phyloP scores from a whole-genome alignment of 1,140 invertebrate genomes.

The Bombyx mandarina region DNA sequence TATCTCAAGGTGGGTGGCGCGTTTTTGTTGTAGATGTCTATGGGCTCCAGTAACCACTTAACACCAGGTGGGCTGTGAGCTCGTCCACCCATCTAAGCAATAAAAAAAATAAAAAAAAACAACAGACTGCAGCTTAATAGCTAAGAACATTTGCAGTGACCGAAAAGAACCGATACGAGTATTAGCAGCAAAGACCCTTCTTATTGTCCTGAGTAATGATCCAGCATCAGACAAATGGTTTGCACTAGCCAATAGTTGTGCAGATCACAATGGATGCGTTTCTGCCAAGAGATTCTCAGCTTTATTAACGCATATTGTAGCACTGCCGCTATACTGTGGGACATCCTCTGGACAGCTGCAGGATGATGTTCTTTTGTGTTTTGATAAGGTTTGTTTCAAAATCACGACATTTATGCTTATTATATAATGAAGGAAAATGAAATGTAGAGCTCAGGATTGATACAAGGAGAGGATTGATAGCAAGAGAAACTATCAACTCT shows the following conservation, averaged over 20 bases:
- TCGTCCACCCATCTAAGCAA: too few relatives aligned
- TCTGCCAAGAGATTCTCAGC: slow-evolving; percentile 71
- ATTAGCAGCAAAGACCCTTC: slow-evolving; percentile 73
- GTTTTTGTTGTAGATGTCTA: too few relatives aligned
- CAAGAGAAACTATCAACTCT: too few relatives aligned
- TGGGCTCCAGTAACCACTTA: too few relatives aligned
- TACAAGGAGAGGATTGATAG: too few relatives aligned
- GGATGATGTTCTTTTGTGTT: slow-evolving; percentile 74
- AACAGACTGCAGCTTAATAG: too few relatives aligned
- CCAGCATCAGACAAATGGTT: slow-evolving; percentile 75
- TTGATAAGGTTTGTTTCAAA: slow-evolving; percentile 69
- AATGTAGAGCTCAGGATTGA: too few relatives aligned
- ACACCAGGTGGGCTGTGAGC: too few relatives aligned
- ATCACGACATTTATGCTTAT: background rate
- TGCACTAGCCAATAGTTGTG: slow-evolving; percentile 75
- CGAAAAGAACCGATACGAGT: slow-evolving; percentile 63
- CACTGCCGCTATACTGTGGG: slow-evolving; percentile 72
- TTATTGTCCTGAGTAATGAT: slow-evolving; percentile 75
- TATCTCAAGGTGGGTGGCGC: too few relatives aligned
- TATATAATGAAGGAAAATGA: too few relatives aligned
- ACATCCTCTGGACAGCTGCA: slow-evolving; percentile 72
- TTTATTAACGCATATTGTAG: slow-evolving; percentile 70
- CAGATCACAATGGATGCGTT: slow-evolving; percentile 78
- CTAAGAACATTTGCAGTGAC: slow-evolving; percentile 23
- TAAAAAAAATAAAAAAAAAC: too few relatives aligned